Evolutionary conservation across 2,113 vertebrate genomes (phyloP), one percentile per base, ranked within the genome.

Genomic region (Hoplias malabaricus): DNA sequence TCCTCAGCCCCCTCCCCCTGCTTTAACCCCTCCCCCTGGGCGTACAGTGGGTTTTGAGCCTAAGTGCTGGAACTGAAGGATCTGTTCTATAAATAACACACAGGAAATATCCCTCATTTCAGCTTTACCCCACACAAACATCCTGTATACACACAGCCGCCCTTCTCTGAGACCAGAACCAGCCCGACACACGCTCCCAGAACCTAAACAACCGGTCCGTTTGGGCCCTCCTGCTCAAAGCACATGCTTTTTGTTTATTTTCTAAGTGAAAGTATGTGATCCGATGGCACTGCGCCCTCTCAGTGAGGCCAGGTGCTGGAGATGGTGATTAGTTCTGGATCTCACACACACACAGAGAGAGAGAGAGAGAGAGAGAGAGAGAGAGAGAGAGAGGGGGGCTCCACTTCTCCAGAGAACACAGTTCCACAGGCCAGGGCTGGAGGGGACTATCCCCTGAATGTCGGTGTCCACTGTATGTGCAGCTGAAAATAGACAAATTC

Each of bases 91-190:
- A 68, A 76, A 76, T 76, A 76, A 66, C 63, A 43, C 67, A 42
- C 50, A 76, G 74, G 74, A 76, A 76, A 76, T 76, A 67, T 68
- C 74, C 74, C 40, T 76, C 63, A 76, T 76, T 76, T 76, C n/a
- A 43, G 53, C 36, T 76, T 68, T 42, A 57, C 40, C 33, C 62
- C 50, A 68, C 73, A 66, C 74, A 76, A 68, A 68, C 74, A 76
- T 76, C 74, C 74, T 76, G 74, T 68, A 57, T 68, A 76, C 48
- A 68, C 33, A 68, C 19, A 65, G 31, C 16, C 74, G 56, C 48
- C 34, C 38, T 29, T 76, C 48, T 53, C 36, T 38, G 48, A 29
- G 62, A 54, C 62, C 33, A 66, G 54, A 59, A 73, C 25, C 42
- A 74, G n/a, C n/a, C 48, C 19, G 62, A 33, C 46, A 40, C 62